phyloP scores from a whole-genome alignment of 1,140 invertebrate species.

The Drosophila persimilis region DNA sequence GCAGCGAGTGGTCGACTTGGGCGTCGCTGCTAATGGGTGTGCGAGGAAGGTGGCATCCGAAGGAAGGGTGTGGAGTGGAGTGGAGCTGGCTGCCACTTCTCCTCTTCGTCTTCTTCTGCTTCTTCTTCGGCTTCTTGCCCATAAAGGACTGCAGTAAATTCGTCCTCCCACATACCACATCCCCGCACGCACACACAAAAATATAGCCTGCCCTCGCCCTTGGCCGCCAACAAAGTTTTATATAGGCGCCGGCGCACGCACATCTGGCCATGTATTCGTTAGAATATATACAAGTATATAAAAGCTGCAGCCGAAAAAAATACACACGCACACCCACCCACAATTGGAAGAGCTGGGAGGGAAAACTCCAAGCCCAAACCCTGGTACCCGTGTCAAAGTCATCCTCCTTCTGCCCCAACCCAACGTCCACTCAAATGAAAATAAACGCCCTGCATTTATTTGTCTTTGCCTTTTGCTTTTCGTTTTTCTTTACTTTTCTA shows the following conservation, averaged over 20 bases:
- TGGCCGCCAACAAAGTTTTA: constrained; percentile 28
- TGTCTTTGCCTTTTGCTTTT: constrained; percentile 38
- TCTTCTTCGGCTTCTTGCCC: constrained; percentile 22
- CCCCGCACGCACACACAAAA: not conserved
- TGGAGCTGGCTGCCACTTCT: not conserved
- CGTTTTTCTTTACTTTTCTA: constrained; percentile 25
- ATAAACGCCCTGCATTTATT: constrained; percentile 75
- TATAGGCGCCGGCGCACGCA: constrained; percentile 60
- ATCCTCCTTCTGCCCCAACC: constrained; percentile 24
- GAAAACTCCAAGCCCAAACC: constrained; percentile 11
- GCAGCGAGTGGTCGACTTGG: constrained; percentile 68
- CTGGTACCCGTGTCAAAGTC: constrained; percentile 71
- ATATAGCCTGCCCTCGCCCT: not conserved
- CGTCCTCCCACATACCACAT: constrained; percentile 5
- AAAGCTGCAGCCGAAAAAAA: constrained; percentile 64
- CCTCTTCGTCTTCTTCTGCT: not conserved
- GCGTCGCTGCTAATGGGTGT: constrained; percentile 9
- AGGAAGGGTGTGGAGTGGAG: not conserved
- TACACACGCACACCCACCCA: constrained; percentile 4
- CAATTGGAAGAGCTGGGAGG: constrained; percentile 6
- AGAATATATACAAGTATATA: constrained; percentile 31
- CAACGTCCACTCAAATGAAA: constrained; percentile 34
- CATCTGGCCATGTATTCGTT: constrained; percentile 35
- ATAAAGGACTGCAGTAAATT: constrained; percentile 73
- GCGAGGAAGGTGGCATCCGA: constrained; percentile 5